Conservation (phyloP, 2,888 invertebrate genomes). For the Hirtodrosophila alboralis region DNA sequence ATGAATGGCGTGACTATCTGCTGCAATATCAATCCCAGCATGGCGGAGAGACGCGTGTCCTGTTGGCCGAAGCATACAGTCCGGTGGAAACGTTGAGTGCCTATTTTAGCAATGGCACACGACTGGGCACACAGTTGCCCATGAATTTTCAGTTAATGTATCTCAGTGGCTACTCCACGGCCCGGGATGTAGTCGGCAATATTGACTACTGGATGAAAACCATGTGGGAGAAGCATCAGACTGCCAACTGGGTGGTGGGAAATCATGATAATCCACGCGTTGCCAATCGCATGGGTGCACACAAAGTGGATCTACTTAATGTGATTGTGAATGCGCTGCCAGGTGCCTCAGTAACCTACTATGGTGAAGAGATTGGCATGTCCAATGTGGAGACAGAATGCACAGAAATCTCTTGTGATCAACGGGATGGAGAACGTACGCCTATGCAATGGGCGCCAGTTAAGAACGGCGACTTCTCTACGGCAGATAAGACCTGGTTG, state of each 20-base stretch:
- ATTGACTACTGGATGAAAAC: slow-evolving; percentile 87
- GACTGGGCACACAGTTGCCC: slow-evolving; percentile 86
- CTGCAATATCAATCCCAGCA: slow-evolving; percentile 82
- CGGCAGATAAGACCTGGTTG: slow-evolving; percentile 86
- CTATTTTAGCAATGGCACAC: slow-evolving; percentile 86
- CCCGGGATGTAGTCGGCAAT: slow-evolving; percentile 84
- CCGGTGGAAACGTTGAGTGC: slow-evolving; percentile 84
- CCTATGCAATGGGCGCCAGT: slow-evolving; percentile 87
- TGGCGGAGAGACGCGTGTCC: slow-evolving; percentile 83
- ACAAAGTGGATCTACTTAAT: slow-evolving; percentile 88
- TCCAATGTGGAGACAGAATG: slow-evolving; percentile 84
- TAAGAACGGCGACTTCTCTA: slow-evolving; percentile 86
- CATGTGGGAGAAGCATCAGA: slow-evolving; percentile 85
- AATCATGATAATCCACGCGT: slow-evolving; percentile 88
- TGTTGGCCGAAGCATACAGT: slow-evolving; percentile 88
- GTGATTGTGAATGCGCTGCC: slow-evolving; percentile 89
- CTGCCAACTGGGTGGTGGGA: slow-evolving; percentile 89
- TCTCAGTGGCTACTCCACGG: slow-evolving; percentile 85
- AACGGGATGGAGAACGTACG: slow-evolving; percentile 86
- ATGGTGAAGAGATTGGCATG: slow-evolving; percentile 91
- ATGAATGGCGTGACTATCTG: slow-evolving; percentile 86
- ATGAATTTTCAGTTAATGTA: slow-evolving; percentile 87
- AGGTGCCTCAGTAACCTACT: slow-evolving; percentile 92
- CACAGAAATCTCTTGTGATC: slow-evolving; percentile 74
- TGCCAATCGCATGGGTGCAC: slow-evolving; percentile 87